Conservation (phyloP, 2,888 invertebrate species). For the Mechanitis mazaeus region DNA sequence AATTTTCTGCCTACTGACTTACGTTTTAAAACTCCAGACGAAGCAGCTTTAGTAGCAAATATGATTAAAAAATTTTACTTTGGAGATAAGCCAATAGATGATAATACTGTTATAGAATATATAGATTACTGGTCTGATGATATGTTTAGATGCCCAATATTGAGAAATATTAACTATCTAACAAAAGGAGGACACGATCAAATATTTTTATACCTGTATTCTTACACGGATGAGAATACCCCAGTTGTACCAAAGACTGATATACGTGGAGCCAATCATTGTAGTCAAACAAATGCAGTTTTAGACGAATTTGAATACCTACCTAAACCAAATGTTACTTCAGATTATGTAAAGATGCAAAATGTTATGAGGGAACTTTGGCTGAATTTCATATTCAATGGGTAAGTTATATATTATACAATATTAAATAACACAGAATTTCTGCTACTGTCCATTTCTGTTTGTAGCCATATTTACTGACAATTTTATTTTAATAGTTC, state of each 20-base stretch:
- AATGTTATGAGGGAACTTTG: not conserved
- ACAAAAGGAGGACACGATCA: constrained; percentile 29
- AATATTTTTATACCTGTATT: constrained; percentile 42
- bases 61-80: constrained; percentile 33
- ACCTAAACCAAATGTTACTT: not conserved
- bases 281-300: not conserved
- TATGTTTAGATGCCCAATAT: constrained; percentile 35
- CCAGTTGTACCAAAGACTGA: constrained; percentile 31
- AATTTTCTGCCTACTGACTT: constrained; percentile 44
- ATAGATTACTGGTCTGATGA: constrained; percentile 46
- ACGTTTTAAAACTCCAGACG: constrained; percentile 35
- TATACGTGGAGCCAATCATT: constrained; percentile 33
- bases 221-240: constrained; percentile 35
- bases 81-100: constrained; percentile 32
- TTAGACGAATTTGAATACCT: not conserved
- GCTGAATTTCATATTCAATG: not conserved
- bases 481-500: too few relatives aligned
- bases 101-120: constrained; percentile 28
- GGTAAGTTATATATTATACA: not conserved
- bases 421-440: too few relatives aligned
- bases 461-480: too few relatives aligned
- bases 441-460: too few relatives aligned
- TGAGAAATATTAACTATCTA: constrained; percentile 33
- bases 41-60: constrained; percentile 37
- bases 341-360: not conserved